phyloP scores from a whole-genome alignment of 2,113 vertebrate species.

The Pomatostomus ruficeps region DNA sequence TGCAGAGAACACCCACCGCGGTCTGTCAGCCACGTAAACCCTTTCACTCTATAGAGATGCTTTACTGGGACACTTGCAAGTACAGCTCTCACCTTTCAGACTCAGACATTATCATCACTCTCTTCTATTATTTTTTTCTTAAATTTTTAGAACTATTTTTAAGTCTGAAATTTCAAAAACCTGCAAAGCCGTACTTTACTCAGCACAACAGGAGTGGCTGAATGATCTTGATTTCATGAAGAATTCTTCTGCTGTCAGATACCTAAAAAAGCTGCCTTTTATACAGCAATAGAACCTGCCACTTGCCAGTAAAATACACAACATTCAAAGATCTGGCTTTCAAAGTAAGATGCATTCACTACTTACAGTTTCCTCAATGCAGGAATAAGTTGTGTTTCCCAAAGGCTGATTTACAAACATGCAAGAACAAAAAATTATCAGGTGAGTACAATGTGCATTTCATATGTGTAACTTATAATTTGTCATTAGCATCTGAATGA shows the following conservation, averaged over 20 bases:
- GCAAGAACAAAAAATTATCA: background rate
- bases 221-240: background rate
- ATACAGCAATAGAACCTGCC: background rate
- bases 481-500: background rate
- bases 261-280: background rate
- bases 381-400: background rate
- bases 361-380: constrained; percentile 49
- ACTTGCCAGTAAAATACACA: background rate
- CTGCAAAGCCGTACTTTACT: background rate
- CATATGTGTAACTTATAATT: background rate
- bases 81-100: background rate
- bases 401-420: constrained; percentile 17
- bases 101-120: background rate
- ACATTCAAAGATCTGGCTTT: background rate
- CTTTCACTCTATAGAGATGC: background rate
- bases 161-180: background rate
- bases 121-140: background rate
- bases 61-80: background rate
- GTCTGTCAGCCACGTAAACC: background rate
- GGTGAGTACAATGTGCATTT: background rate
- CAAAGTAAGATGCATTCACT: background rate
- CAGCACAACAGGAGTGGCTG: background rate
- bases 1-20: fast-evolving
- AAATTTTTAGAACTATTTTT: background rate
- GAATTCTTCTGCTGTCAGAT: background rate